Conservation (phyloP, 2,113 vertebrate species). For the Phylloscopus whistleri region DNA sequence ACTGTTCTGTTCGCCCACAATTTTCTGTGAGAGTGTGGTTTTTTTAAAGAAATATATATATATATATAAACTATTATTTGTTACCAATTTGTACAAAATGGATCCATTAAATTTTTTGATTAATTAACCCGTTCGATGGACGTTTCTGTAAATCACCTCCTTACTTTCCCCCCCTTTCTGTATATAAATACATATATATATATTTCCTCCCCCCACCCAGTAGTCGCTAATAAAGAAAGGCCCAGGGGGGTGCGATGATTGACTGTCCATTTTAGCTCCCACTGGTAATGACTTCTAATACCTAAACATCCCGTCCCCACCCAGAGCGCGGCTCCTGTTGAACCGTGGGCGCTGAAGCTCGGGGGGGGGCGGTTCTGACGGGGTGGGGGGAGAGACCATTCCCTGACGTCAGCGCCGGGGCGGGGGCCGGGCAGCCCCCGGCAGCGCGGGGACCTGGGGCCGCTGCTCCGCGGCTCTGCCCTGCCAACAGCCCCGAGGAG, state of each 20-base stretch:
- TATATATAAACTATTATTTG: slow-evolving; percentile 56
- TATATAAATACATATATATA: not conserved
- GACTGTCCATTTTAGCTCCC: slow-evolving; percentile 47
- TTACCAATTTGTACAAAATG: slow-evolving; percentile 79
- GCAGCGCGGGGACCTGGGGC: not conserved
- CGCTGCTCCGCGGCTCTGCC: not conserved
- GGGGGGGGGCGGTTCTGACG: not conserved
- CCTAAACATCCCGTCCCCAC: not conserved
- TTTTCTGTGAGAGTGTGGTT: not conserved
- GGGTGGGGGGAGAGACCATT: not conserved
- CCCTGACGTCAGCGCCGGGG: slow-evolving; percentile 32
- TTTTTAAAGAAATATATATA: not conserved
- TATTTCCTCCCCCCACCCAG: not conserved
- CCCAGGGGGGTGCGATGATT: slow-evolving; percentile 13
- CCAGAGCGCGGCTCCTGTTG: not conserved
- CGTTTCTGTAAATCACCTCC: slow-evolving; percentile 46
- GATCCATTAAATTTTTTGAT: slow-evolving; percentile 63
- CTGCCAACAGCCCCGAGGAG: not conserved
- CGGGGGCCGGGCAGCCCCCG: not conserved
- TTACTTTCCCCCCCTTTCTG: not conserved
- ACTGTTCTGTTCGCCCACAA: slow-evolving; percentile 68
- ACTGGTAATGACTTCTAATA: slow-evolving; percentile 59
- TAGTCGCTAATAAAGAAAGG: slow-evolving; percentile 21
- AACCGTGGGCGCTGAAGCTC: slow-evolving; percentile 9
- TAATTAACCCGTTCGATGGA: slow-evolving; percentile 51